Conservation (phyloP, 1,140 invertebrate species). For the Bombus breviceps region DNA sequence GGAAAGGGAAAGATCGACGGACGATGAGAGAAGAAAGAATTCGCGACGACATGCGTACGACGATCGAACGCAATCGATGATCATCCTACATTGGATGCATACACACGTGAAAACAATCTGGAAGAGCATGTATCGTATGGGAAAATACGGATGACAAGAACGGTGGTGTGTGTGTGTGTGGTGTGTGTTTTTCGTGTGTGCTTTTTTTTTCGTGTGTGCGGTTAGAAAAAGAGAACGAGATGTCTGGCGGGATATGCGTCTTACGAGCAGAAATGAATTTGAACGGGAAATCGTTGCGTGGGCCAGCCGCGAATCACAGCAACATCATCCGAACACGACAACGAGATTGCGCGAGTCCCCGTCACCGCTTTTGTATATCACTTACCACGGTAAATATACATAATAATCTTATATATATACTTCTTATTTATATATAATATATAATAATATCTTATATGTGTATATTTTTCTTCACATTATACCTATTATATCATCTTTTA, state of each 20-base stretch:
- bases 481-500: conserved; percentile 80
- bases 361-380: conserved; percentile 75
- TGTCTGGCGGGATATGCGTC: not conserved
- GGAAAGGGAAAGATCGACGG: not conserved
- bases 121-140: conserved; percentile 31
- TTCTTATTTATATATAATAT: conserved; percentile 69
- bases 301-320: conserved; percentile 23
- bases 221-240: not conserved
- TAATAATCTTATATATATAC: conserved; percentile 71
- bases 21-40: not conserved
- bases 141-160: conserved; percentile 26
- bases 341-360: conserved; percentile 65
- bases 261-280: conserved; percentile 15
- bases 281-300: not conserved
- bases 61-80: not conserved
- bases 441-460: conserved; percentile 79
- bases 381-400: conserved; percentile 81
- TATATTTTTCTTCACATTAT: conserved; percentile 80
- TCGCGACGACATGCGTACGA: not conserved
- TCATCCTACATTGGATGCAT: not conserved
- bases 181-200: too few species aligned
- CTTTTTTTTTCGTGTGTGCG: too few species aligned
- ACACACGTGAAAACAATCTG: conserved; percentile 9
- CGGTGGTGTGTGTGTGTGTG: not conserved
- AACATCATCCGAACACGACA: conserved; percentile 29